Percentiles rank a stretch among this genome's conserved stretches.
phyloP scores from a whole-genome alignment of 2,113 vertebrate species.

The Podilymbus podiceps region DNA sequence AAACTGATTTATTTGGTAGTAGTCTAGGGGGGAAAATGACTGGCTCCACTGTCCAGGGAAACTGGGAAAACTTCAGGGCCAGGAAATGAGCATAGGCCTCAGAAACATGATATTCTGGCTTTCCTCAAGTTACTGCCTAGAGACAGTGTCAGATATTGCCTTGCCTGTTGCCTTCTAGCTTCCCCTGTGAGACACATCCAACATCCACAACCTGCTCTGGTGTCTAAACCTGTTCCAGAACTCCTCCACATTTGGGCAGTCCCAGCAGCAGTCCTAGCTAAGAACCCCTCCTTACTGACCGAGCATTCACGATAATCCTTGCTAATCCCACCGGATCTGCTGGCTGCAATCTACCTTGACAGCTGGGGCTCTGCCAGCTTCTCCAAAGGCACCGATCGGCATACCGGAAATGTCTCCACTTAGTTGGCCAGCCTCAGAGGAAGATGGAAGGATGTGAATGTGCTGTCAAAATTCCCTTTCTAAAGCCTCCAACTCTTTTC shows the following conservation, averaged over 20 bases:
- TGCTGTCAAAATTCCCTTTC: slow-evolving; percentile 4
- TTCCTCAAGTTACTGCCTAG: neutral
- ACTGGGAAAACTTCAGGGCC: neutral
- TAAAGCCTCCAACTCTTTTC: neutral
- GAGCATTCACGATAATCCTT: neutral
- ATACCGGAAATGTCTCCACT: neutral
- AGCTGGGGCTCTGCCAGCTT: slow-evolving; percentile 10
- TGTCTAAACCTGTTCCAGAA: neutral
- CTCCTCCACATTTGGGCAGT: neutral
- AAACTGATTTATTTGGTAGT: neutral
- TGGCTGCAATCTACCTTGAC: slow-evolving; percentile 8
- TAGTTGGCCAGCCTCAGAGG: neutral
- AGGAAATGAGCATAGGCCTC: neutral
- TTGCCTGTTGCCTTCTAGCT: neutral
- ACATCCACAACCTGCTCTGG: neutral
- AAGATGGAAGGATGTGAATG: neutral
- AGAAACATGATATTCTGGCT: neutral
- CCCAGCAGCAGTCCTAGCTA: neutral
- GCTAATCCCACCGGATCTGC: neutral
- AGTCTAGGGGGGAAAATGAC: neutral
- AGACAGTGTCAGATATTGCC: neutral
- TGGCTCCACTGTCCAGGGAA: neutral
- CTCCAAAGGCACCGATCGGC: neutral
- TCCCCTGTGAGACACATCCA: neutral
- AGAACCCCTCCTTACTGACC: neutral